Percentiles rank a stretch among this genome's conserved stretches.
Evolutionary conservation across 2,888 invertebrate genomes (phyloP).

Genomic region (Encarsia formosa): DNA sequence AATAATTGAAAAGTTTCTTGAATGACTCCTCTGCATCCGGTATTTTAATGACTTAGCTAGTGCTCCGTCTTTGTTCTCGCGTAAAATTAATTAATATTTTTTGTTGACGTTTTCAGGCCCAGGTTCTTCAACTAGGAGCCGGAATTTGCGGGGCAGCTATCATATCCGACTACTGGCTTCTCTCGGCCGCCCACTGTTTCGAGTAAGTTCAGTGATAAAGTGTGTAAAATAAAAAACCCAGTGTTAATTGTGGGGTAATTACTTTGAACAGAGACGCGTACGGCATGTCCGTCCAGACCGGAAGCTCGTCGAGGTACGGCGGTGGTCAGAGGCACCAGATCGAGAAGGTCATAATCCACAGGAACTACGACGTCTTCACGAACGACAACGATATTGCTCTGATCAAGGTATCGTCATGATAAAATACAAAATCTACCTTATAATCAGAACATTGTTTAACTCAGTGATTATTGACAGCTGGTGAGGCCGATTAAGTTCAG

Average conservation of each 20-base stretch:
- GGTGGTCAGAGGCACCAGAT: constrained; percentile 21
- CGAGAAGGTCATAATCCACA: constrained; percentile 14
- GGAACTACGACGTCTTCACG: constrained; percentile 16
- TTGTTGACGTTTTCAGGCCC: constrained; percentile 11
- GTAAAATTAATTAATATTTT: not conserved
- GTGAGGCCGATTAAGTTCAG: constrained; percentile 13
- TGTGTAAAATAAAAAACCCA: no score
- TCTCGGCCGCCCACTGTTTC: constrained; percentile 25
- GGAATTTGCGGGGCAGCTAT: constrained; percentile 23
- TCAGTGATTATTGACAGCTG: constrained; percentile 7
- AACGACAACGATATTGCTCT: constrained; percentile 23
- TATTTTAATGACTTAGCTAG: no score
- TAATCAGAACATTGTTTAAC: no score
- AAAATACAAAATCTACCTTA: no score
- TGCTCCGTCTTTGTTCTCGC: no score
- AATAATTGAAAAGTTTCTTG: no score
- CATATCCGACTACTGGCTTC: constrained; percentile 21
- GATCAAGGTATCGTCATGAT: constrained; percentile 24
- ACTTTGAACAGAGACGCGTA: constrained; percentile 6
- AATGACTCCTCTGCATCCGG: no score
- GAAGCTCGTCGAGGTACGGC: constrained; percentile 15
- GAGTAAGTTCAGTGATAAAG: no score
- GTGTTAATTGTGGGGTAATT: no score
- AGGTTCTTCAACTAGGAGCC: constrained; percentile 16
- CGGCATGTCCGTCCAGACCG: constrained; percentile 11